Evolutionary conservation across 2,888 invertebrate genomes (phyloP).

Genomic region (Clostera curtula): DNA sequence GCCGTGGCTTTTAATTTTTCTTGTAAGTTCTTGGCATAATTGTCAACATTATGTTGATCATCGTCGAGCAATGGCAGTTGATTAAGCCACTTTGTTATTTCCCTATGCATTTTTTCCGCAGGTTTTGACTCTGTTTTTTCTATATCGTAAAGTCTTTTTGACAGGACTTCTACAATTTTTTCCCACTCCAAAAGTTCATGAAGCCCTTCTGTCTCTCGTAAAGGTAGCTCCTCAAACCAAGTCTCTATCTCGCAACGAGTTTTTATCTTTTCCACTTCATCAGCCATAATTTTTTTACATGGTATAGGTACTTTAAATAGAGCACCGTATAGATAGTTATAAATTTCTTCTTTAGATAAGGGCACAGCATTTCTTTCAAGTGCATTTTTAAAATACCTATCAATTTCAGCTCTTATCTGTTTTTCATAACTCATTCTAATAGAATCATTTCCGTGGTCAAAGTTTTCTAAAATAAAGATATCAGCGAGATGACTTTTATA

Average conservation of each 20-base stretch:
- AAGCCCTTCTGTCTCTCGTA: slow-evolving; percentile 23
- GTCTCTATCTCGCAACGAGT: slow-evolving; percentile 41
- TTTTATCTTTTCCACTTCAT: slow-evolving; percentile 47
- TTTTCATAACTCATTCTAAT: slow-evolving; percentile 37
- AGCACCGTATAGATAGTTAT: slow-evolving; percentile 38
- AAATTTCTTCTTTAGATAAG: slow-evolving; percentile 35
- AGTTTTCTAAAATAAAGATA: slow-evolving; percentile 48
- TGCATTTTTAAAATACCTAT: slow-evolving; percentile 34
- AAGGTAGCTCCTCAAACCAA: slow-evolving; percentile 43
- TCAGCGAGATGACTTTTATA: slow-evolving; percentile 43
- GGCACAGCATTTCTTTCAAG: slow-evolving; percentile 32
- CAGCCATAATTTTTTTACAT: slow-evolving; percentile 26
- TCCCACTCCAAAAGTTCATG: slow-evolving; percentile 35
- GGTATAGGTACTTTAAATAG: slow-evolving; percentile 43
- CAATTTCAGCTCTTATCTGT: slow-evolving; percentile 30
- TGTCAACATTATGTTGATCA: slow-evolving; percentile 21
- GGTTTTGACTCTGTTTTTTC: slow-evolving; percentile 28
- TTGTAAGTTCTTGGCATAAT: slow-evolving; percentile 29
- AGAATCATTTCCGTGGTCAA: slow-evolving; percentile 38
- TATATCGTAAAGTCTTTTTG: slow-evolving; percentile 39
- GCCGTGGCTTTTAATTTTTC: slow-evolving; percentile 29
- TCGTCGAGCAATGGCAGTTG: slow-evolving; percentile 32
- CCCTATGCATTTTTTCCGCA: slow-evolving; percentile 33
- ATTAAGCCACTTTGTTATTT: slow-evolving; percentile 40
- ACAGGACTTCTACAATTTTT: slow-evolving; percentile 35